phyloP scores from a whole-genome alignment of 2,113 vertebrate genomes.

The Paradoxurus hermaphroditus region DNA sequence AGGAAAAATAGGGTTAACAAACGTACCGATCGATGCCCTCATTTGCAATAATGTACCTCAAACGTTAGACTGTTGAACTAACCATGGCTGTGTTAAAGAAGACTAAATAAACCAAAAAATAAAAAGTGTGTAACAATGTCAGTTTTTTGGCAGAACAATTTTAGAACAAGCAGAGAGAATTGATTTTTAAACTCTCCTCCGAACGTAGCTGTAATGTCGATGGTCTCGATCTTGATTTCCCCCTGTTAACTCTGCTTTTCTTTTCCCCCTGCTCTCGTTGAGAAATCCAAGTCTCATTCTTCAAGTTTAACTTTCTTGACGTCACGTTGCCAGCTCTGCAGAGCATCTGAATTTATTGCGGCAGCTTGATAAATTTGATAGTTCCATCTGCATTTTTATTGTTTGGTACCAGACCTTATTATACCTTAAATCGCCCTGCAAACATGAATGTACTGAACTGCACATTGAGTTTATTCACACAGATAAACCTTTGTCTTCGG shows the following conservation, averaged over 20 bases:
- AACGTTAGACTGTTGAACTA: slow-evolving; percentile 79
- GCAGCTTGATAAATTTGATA: slow-evolving; percentile 61
- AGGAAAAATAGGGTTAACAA: slow-evolving; percentile 51
- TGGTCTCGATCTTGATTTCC: slow-evolving; percentile 43
- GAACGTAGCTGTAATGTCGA: background rate
- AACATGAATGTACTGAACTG: slow-evolving; percentile 48
- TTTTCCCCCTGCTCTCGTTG: slow-evolving; percentile 53
- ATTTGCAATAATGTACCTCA: slow-evolving; percentile 74
- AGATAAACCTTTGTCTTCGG: slow-evolving; percentile 63
- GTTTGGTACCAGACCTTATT: slow-evolving; percentile 13
- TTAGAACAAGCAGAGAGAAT: slow-evolving; percentile 56
- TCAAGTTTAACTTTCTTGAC: slow-evolving; percentile 71
- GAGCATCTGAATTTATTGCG: slow-evolving; percentile 44
- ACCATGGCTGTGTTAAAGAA: slow-evolving; percentile 72
- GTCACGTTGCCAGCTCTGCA: slow-evolving; percentile 51
- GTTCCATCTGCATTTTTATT: slow-evolving; percentile 71
- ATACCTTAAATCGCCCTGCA: slow-evolving; percentile 59
- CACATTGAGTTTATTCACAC: slow-evolving; percentile 54
- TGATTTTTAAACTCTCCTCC: slow-evolving; percentile 54
- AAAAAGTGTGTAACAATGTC: slow-evolving; percentile 72
- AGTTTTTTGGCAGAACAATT: slow-evolving; percentile 66
- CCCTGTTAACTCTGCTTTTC: slow-evolving; percentile 58
- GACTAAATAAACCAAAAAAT: slow-evolving; percentile 76
- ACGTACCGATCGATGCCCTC: slow-evolving; percentile 69
- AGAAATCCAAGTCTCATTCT: slow-evolving; percentile 56